Evolutionary conservation across 2,797 vertebrate genomes (phyloP), one percentile per base, ranked within the genome.

Genomic region (Pipistrellus pygmaeus): DNA sequence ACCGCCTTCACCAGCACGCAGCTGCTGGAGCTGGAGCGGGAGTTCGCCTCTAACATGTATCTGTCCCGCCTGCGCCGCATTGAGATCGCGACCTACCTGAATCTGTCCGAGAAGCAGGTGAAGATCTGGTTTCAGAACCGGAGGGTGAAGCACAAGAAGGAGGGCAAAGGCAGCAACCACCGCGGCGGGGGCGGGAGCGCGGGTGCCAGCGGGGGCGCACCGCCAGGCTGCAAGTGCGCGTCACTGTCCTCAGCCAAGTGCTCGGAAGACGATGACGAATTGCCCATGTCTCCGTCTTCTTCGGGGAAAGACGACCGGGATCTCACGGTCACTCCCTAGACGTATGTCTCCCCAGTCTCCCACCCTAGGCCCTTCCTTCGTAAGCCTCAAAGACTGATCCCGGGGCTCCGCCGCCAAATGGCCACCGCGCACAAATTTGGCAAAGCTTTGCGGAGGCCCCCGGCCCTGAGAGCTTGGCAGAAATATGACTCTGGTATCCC

Each of bases 41-140:
- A 99, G 98, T 99, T 99, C 98, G 99, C 99, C 76, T 99, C 99
- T 96, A 99, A 99, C 97, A 99, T 99, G 99, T 99, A 99, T 98
- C 98, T 99, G 93, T 99, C 99, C 94, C 98, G 99, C 94, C 99
- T 99, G 95, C 98, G 99, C 97, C 99, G 99, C 98, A 99, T 99
- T 95, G 99, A 99, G 98, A 99, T 99, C 97, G 99, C 99, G 96
- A 99, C 99, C 83, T 99, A 99, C 98, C 99, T 99, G 97, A 99
- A 99, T 97, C 98, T 99, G 97, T 99, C 99, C 18, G 99, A 99
- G 98, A 99, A 99, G 96, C 99, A 99, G 98, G 99, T 99, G 96
- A 99, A 99, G 98, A 99, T 99, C 97, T 99, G 99, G 99, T 99
- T 99, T 98, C 99, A 99, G 98, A 99, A 99, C 97, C 99, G 99